Conservation (phyloP, 2,888 invertebrate species). For the Drosophila neonasuta region DNA sequence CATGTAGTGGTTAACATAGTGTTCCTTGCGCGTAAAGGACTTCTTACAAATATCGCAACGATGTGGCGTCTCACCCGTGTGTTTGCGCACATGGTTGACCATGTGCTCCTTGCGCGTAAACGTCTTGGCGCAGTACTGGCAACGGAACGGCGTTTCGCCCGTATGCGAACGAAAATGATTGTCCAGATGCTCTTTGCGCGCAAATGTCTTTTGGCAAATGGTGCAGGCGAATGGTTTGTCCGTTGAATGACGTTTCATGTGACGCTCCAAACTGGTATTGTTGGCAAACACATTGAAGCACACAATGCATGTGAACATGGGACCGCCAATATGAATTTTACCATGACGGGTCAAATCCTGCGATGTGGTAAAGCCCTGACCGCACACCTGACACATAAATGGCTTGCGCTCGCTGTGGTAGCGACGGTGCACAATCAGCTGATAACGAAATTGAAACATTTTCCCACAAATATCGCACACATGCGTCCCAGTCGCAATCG, state of each 20-base stretch:
- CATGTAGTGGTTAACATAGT: constrained; percentile 92
- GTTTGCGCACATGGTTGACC: constrained; percentile 92
- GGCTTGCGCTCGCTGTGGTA: constrained; percentile 94
- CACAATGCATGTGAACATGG: constrained; percentile 88
- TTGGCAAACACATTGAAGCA: constrained; percentile 90
- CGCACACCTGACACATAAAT: constrained; percentile 91
- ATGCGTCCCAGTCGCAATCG: constrained; percentile 86
- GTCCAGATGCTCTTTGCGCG: constrained; percentile 92
- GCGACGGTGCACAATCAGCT: constrained; percentile 92
- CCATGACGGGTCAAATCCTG: constrained; percentile 91
- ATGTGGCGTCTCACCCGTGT: constrained; percentile 92
- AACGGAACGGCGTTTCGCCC: constrained; percentile 92
- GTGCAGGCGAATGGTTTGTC: constrained; percentile 93
- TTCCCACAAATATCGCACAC: constrained; percentile 93
- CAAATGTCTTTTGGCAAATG: constrained; percentile 93
- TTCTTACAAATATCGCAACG: constrained; percentile 93
- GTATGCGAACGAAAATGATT: constrained; percentile 92
- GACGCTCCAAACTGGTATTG: constrained; percentile 87
- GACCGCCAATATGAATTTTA: constrained; percentile 91
- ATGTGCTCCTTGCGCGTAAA: constrained; percentile 94
- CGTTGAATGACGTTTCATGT: constrained; percentile 91
- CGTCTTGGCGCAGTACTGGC: constrained; percentile 91
- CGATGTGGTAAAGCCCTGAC: constrained; percentile 91
- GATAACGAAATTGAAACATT: constrained; percentile 93
- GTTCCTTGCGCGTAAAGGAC: constrained; percentile 93